Evolutionary conservation across 2,888 invertebrate species (phyloP).

Genomic region (Amphipyra tragopoginis): DNA sequence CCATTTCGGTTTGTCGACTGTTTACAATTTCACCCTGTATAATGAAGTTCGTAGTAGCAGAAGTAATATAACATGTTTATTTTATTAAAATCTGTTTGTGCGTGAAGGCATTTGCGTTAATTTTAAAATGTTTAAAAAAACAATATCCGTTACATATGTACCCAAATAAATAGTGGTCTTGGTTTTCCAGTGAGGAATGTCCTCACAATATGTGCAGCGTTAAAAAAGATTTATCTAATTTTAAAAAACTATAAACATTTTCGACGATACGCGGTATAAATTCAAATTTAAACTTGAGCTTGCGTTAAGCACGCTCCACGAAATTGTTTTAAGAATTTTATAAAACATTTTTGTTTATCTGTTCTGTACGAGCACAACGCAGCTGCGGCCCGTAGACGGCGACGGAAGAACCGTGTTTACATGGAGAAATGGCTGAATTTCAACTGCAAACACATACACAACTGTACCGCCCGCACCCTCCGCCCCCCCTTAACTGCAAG

Average conservation of each 20-base stretch:
- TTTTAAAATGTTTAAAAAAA: too few relatives aligned
- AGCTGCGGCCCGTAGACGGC: conserved; percentile 44
- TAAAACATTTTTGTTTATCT: conserved; percentile 48
- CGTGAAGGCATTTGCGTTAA: too few relatives aligned
- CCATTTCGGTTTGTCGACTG: too few relatives aligned
- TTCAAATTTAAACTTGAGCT: conserved; percentile 30
- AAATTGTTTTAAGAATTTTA: conserved; percentile 39
- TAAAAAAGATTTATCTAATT: too few relatives aligned
- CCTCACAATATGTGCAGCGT: too few relatives aligned
- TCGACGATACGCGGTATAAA: conserved; percentile 23
- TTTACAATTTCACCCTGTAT: too few relatives aligned
- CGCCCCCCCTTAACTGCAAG: conserved; percentile 41
- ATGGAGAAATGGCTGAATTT: conserved; percentile 66
- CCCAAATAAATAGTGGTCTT: too few relatives aligned
- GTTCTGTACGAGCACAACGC: conserved; percentile 40
- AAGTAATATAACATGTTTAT: too few relatives aligned
- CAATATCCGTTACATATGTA: too few relatives aligned
- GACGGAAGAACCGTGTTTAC: conserved; percentile 59
- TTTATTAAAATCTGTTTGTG: too few relatives aligned
- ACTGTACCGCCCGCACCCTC: conserved; percentile 13
- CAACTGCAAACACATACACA: conserved; percentile 61
- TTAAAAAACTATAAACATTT: conserved; percentile 6
- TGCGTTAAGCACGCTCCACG: conserved; percentile 12
- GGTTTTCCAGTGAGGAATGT: too few relatives aligned
- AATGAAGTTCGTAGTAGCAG: too few relatives aligned